phyloP scores from a whole-genome alignment of 2,113 vertebrate genomes.

The Oncorhynchus gorbuscha region DNA sequence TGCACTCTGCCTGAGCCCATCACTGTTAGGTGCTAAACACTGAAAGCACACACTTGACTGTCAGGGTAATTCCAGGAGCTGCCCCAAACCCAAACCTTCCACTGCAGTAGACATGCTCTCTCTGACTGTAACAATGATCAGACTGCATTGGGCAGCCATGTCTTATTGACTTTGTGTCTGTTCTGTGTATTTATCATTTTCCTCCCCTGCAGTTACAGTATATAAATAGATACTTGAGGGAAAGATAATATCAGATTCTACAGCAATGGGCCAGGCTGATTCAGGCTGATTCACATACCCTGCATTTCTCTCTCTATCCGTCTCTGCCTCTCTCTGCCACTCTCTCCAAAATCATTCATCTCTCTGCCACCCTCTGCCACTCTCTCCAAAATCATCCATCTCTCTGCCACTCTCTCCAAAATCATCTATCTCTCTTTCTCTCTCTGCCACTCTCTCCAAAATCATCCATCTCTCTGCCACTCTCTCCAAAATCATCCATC shows the following conservation, averaged over 20 bases:
- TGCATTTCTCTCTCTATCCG: slow-evolving; percentile 34
- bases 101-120: slow-evolving; percentile 48
- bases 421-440: neutral
- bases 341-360: neutral
- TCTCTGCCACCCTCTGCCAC: slow-evolving; percentile 3
- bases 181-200: slow-evolving; percentile 56
- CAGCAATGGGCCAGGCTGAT: slow-evolving; percentile 39
- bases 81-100: slow-evolving; percentile 43
- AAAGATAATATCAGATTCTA: slow-evolving; percentile 66
- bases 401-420: neutral
- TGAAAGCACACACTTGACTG: slow-evolving; percentile 56
- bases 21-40: slow-evolving; percentile 49
- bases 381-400: neutral
- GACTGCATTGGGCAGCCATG: slow-evolving; percentile 57
- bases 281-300: slow-evolving; percentile 42
- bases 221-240: slow-evolving; percentile 72
- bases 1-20: slow-evolving; percentile 16
- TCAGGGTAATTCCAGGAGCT: slow-evolving; percentile 64
- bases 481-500: neutral
- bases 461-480: neutral
- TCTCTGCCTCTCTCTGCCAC: slow-evolving; percentile 5
- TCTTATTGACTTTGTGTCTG: slow-evolving; percentile 67
- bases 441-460: neutral
- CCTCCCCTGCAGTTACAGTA: slow-evolving; percentile 46
- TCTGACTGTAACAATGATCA: slow-evolving; percentile 61